Percentiles rank a stretch among this genome's conserved stretches.
Conservation (phyloP, 2,113 vertebrate species). For the Polyodon spathula region DNA sequence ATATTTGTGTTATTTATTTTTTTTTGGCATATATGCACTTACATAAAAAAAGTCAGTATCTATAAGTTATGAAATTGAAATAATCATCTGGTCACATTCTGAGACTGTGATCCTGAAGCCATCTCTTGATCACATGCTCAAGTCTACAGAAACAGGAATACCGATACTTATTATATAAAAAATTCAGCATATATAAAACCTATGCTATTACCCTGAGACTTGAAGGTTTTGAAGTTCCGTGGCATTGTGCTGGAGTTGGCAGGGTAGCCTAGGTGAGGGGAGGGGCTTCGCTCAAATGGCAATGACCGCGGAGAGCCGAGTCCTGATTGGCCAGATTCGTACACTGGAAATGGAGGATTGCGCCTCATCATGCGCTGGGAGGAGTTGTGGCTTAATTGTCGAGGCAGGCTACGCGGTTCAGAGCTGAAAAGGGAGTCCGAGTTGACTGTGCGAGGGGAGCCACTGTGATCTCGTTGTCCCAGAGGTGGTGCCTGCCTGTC, state of each 20-base stretch:
- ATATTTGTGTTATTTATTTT: no score
- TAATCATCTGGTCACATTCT: no score
- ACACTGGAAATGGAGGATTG: slow-evolving; percentile 9
- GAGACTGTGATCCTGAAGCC: no score
- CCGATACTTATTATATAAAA: no score
- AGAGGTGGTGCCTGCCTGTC: slow-evolving; percentile 24
- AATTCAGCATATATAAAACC: no score
- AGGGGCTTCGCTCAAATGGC: slow-evolving; percentile 35
- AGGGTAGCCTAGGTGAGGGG: slow-evolving; percentile 22
- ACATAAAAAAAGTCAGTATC: no score
- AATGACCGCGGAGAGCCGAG: slow-evolving; percentile 29
- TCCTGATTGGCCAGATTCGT: slow-evolving; percentile 25
- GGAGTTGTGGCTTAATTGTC: slow-evolving; percentile 19
- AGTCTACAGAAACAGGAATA: no score
- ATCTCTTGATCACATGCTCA: no score
- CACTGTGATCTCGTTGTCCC: not conserved
- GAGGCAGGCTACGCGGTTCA: slow-evolving; percentile 27
- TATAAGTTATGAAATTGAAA: no score
- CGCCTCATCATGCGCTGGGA: not conserved
- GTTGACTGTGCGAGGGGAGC: not conserved
- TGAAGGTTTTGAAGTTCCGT: slow-evolving; percentile 30
- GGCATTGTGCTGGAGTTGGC: slow-evolving; percentile 38
- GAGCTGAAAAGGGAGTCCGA: slow-evolving; percentile 19
- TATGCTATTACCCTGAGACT: slow-evolving; percentile 30
- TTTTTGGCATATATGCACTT: no score